Evolutionary conservation across 2,113 vertebrate species (phyloP).

Genomic region (Corythornis vintsioides): DNA sequence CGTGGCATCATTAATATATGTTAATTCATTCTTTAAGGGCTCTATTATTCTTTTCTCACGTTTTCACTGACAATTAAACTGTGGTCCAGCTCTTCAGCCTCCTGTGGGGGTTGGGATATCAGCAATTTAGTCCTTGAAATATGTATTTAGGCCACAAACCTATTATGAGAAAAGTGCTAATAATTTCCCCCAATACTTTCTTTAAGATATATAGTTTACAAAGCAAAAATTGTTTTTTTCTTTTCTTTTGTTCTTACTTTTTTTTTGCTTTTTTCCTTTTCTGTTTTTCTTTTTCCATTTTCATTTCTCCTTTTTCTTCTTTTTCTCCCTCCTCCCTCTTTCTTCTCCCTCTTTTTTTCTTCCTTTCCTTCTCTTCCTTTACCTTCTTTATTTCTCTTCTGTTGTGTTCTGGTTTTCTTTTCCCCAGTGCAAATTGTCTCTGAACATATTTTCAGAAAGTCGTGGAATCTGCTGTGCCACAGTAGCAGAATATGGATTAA

Average conservation of each 20-base stretch:
- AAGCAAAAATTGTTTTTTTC: background rate
- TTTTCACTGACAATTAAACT: conserved; percentile 58
- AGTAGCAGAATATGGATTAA: background rate
- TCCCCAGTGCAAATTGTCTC: background rate
- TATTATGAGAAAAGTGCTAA: conserved; percentile 46
- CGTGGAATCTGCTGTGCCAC: background rate
- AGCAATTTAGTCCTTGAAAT: conserved; percentile 53
- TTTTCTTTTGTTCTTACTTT: background rate
- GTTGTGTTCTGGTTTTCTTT: no score
- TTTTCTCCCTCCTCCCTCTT: no score
- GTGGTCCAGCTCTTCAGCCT: background rate
- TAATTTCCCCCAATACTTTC: conserved; percentile 16
- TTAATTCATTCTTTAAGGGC: background rate
- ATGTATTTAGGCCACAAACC: conserved; percentile 57
- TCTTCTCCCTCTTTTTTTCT: background rate
- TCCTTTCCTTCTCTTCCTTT: no score
- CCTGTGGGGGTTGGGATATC: conserved; percentile 11
- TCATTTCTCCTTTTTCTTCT: no score
- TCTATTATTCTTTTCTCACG: conserved; percentile 15
- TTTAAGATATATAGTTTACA: conserved; percentile 3
- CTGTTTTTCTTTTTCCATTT: no score
- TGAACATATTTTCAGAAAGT: background rate
- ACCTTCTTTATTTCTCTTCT: no score
- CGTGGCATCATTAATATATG: background rate
- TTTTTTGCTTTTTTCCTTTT: no score